These are phyloP conservation scores for Tyrophagus putrescentiae DNA, from an alignment of 1,140 invertebrate genomes.

Conservation along the genomic window DNA sequence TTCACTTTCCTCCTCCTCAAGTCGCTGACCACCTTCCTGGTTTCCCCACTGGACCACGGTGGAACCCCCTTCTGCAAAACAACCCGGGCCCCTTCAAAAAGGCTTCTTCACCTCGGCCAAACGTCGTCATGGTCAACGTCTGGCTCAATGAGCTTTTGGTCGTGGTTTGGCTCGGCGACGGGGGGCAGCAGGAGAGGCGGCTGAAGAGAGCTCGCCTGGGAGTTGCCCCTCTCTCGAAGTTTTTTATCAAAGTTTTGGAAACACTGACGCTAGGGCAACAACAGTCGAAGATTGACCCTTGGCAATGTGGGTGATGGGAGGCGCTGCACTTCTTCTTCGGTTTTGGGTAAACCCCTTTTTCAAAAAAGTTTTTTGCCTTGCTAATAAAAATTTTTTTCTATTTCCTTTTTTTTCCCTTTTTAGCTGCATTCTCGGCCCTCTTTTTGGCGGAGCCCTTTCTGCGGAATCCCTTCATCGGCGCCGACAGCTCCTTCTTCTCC, in stretches of 20 bases:
- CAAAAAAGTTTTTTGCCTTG: too few species aligned
- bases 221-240: neutral
- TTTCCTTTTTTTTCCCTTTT: too few species aligned
- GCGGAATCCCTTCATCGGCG: neutral
- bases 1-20: slow-evolving; percentile 9
- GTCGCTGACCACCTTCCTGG: slow-evolving; percentile 5
- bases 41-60: slow-evolving; percentile 14
- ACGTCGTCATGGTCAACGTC: slow-evolving; percentile 16
- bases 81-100: slow-evolving; percentile 15
- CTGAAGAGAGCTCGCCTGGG: neutral
- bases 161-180: too few species aligned
- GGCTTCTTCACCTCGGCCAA: slow-evolving; percentile 17
- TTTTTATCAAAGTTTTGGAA: neutral
- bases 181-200: neutral
- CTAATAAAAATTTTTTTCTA: too few species aligned
- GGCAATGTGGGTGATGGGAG: slow-evolving; percentile 16
- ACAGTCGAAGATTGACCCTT: neutral
- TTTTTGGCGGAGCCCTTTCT: slow-evolving; percentile 18
- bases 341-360: too few species aligned
- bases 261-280: neutral
- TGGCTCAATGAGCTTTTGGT: slow-evolving; percentile 19
- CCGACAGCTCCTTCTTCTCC: neutral
- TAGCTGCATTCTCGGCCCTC: slow-evolving; percentile 7
- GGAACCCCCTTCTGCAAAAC: slow-evolving; percentile 10
- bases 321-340: slow-evolving; percentile 20